Evolutionary conservation across 2,113 vertebrate species (phyloP), one percentile per base, ranked within the genome.

Genomic region (Dicentrarchus labrax): DNA sequence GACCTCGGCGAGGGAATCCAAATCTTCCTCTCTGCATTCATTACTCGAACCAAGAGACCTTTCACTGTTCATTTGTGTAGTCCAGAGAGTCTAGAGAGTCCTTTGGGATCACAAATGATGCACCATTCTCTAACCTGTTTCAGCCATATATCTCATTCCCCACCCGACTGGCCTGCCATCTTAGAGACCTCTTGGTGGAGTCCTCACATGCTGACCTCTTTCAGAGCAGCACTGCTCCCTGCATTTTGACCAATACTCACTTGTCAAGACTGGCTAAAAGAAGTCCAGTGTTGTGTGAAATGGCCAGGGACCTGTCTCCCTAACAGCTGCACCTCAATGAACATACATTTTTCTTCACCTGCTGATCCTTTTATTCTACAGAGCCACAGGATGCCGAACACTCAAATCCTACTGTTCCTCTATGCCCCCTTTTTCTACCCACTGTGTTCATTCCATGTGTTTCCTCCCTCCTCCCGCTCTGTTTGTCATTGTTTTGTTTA

Each of bases 401-500:
- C 43, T 22, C 65, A 81, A 62, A 19, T 36, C 70, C 43, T 51
- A 22, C 50, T 54, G 53, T 65, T 69, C 56, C 12, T 72, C 64
- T 15, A 13, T 54, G 12, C 38, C 36, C 48, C 24, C 9, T 73
- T 50, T 68, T 74, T 30, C 50, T 39, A 30, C 56, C 61, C 19
- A 10, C 60, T 4, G 1, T 53, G 54, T 78, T 80, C 56, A 62
- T 22, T 66, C 61, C 22, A 5, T n/a, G 45, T 64, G 21, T 71
- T 67, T 80, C 30, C 17, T 66, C 38, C 72, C 73, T 64, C 72
- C 74, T 36, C 56, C 71, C 50, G 61, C 78, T 68, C 72, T 72
- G 59, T 91, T 66, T 86, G 86, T 89, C 80, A 57, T 73, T 56
- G 86, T 64, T 89, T 89, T 88, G 85, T 92, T 84, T 86, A 76